Evolutionary conservation across 2,113 vertebrate genomes (phyloP).

Genomic region (Litocranius walleri): DNA sequence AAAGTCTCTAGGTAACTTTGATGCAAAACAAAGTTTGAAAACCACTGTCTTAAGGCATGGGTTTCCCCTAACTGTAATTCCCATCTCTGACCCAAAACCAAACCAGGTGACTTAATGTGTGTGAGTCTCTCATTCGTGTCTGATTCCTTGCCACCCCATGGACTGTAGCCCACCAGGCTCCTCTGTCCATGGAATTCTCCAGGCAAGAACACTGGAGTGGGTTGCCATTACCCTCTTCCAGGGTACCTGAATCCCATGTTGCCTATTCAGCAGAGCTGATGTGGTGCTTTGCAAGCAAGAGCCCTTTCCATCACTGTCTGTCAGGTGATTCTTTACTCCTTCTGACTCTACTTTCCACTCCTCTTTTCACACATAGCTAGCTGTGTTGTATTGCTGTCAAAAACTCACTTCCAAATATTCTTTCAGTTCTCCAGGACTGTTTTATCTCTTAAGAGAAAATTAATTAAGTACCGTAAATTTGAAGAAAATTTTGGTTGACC

Average conservation of each 20-base stretch:
- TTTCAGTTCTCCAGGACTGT: neutral
- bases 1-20: neutral
- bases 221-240: neutral
- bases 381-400: neutral
- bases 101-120: neutral
- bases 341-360: neutral
- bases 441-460: neutral
- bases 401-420: neutral
- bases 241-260: accelerated
- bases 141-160: neutral
- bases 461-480: neutral
- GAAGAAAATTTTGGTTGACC: neutral
- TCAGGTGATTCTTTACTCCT: neutral
- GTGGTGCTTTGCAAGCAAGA: neutral
- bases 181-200: neutral
- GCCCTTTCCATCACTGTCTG: neutral
- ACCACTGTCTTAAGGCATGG: neutral
- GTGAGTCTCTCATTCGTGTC: neutral
- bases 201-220: neutral
- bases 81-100: neutral
- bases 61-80: neutral
- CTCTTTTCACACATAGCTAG: neutral
- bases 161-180: neutral
- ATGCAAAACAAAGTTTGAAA: neutral
- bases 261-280: neutral